These are phyloP conservation scores for Dryadula phaetusa DNA, from an alignment of 2,888 invertebrate species.

Conservation along the genomic window DNA sequence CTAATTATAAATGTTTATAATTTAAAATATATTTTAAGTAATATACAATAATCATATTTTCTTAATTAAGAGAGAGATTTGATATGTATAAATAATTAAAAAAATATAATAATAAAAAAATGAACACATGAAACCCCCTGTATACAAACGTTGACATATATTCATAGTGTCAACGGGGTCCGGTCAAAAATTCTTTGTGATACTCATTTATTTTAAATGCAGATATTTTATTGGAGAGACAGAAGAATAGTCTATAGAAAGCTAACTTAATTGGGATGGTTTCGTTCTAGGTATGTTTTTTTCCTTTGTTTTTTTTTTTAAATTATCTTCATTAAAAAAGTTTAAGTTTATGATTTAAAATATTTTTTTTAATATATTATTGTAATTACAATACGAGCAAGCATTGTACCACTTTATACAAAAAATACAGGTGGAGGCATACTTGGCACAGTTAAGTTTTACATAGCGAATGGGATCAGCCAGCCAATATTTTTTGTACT, in stretches of 20 bases:
- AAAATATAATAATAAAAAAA: too few relatives aligned
- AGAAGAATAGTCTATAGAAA: conserved; percentile 52
- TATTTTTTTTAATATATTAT: neutral
- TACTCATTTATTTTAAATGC: conserved; percentile 55
- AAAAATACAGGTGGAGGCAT: too few relatives aligned
- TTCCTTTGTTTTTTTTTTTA: neutral
- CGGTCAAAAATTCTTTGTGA: conserved; percentile 58
- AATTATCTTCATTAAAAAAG: too few relatives aligned
- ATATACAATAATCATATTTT: too few relatives aligned
- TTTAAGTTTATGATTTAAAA: neutral
- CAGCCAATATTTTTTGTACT: too few relatives aligned
- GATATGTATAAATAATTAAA: neutral
- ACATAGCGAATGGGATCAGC: too few relatives aligned
- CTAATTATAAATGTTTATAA: too few relatives aligned
- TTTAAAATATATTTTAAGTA: too few relatives aligned
- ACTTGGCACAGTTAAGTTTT: too few relatives aligned
- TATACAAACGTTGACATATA: conserved; percentile 56
- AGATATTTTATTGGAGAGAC: conserved; percentile 56
- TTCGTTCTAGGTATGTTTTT: neutral
- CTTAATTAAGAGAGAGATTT: too few relatives aligned
- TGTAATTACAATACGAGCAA: too few relatives aligned
- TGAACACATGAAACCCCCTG: conserved; percentile 47
- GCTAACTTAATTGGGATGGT: conserved; percentile 50
- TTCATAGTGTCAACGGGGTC: conserved; percentile 57
- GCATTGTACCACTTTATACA: too few relatives aligned